Evolutionary conservation across 2,113 vertebrate species (phyloP), one percentile per base, ranked within the genome.

Genomic region (Calyptommatus sinebrachiatus): DNA sequence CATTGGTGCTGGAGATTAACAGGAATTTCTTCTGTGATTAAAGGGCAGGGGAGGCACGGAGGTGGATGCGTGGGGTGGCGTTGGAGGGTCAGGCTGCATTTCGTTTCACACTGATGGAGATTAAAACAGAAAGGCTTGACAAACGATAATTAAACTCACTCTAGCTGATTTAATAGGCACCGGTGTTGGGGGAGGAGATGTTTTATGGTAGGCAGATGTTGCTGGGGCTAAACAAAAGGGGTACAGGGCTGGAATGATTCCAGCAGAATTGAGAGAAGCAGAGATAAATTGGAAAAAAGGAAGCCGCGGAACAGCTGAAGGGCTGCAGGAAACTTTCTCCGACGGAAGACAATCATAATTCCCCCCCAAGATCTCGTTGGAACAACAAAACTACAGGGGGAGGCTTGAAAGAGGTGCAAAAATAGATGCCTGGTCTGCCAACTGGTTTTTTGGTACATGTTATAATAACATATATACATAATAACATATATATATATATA

Each of bases 91-190:
- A 71, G 79, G 20, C 61, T 81, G 31, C 0, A 62, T 81, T 2
- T 85, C 85, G 35, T 86, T 84, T 77, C 88, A 76, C 71, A 12
- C 81, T 79, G 88, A 83, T 0, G 41, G 70, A 89, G 89, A 90
- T 91, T 77, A 89, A 89, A 91, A 89, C 0, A 1, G 84, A 90
- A 91, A 82, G 78, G 67, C 83, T 57, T 79, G 86, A 74, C 85
- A 78, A 85, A 86, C 2, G 20, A 83, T 83, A 80, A 87, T 81
- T 84, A 88, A 76, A 76, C 84, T 84, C 71, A 70, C n/a, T 87
- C 83, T 73, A 85, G 81, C 5, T 84, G 85, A 77, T 69, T 66
- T 48, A 88, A 88, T 57, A 62, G 6, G 76, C 79, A 70, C 82
- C 82, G 20, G 72, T 83, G 21, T n/a, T n/a, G 57, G 18, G 18